phyloP scores from a whole-genome alignment of 2,113 vertebrate genomes.

The Scomber japonicus region DNA sequence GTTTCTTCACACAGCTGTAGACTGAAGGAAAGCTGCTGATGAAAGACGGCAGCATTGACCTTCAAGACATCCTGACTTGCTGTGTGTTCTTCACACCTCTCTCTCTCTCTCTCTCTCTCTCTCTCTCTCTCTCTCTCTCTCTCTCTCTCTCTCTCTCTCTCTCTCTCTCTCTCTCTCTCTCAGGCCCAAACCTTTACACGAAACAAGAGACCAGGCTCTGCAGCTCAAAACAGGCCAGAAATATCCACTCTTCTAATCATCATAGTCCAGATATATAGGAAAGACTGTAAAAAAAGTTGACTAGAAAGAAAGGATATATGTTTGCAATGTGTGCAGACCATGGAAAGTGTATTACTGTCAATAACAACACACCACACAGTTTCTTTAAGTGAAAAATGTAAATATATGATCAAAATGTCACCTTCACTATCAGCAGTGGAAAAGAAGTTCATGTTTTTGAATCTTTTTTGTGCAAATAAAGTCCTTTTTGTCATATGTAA shows the following conservation, averaged over 20 bases:
- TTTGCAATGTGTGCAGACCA: no score
- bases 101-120: no score
- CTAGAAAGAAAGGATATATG: background rate
- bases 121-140: background rate
- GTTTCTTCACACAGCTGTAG: background rate
- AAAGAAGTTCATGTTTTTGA: no score
- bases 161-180: background rate
- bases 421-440: no score
- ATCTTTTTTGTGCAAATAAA: no score
- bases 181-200: background rate
- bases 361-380: no score
- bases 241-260: background rate
- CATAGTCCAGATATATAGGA: background rate
- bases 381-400: no score
- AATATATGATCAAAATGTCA: no score
- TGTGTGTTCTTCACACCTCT: background rate
- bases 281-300: no score
- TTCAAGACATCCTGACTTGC: background rate
- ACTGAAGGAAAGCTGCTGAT: conserved; percentile 6
- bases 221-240: background rate
- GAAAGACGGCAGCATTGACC: conserved; percentile 24
- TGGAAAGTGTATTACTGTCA: no score
- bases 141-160: background rate
- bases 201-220: background rate
- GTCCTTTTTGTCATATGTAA: no score